Evolutionary conservation across 2,797 vertebrate species (phyloP).

Genomic region (Brachyrhaphis roseni): DNA sequence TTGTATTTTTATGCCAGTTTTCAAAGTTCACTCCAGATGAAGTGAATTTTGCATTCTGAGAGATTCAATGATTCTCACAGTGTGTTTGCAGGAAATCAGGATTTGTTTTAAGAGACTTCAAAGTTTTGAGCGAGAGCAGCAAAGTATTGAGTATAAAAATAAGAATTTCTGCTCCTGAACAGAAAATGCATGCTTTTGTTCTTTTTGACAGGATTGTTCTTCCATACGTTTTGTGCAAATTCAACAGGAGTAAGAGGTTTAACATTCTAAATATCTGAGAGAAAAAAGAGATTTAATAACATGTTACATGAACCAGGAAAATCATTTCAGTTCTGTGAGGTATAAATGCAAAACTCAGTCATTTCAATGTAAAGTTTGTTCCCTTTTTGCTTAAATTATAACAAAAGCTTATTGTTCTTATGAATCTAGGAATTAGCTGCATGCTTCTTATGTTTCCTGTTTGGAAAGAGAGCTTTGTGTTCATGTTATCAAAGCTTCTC

Average conservation of each 20-base stretch:
- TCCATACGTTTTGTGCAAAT: conserved; percentile 2
- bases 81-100: not conserved
- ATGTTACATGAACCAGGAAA: not conserved
- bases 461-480: not conserved
- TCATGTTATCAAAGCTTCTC: not conserved
- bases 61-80: not conserved
- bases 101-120: too few relatives aligned
- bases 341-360: not conserved
- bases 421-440: not conserved
- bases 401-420: not conserved
- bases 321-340: not conserved
- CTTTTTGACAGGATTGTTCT: not conserved
- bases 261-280: not conserved
- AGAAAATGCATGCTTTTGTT: not conserved
- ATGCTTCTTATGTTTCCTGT: not conserved
- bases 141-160: not conserved
- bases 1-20: too few relatives aligned
- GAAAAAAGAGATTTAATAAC: not conserved
- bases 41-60: too few relatives aligned
- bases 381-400: not conserved
- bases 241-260: not conserved
- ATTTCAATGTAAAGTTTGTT: not conserved
- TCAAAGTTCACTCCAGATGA: too few relatives aligned
- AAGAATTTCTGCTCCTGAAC: not conserved
- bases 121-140: not conserved